Evolutionary conservation across 2,888 invertebrate genomes (phyloP), one percentile per base, ranked within the genome.

Genomic region (Euphydryas editha): DNA sequence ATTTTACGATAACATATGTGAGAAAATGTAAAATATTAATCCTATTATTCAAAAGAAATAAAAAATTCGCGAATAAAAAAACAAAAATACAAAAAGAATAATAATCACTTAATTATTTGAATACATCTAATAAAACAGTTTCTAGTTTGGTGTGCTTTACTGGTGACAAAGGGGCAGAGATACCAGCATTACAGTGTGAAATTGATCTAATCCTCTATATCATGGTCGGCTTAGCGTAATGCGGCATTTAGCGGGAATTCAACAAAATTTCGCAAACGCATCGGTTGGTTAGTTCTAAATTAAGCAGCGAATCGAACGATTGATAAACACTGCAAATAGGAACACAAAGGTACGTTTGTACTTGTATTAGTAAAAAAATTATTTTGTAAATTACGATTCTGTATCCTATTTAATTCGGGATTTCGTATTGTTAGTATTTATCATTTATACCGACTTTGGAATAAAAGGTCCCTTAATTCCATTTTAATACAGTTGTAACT

Each of bases 151-250:
- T 20, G 20, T 4, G 39, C 20, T 20, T 6, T 24, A 24, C 8
- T 51, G 24, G 49, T 24, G 2, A n/a, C 49, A 15, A 6, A 21
- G 49, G 15, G 49, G 21, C 24, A 15, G 49, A 8, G 18, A 58
- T 63, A 17, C 20, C 63, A 18, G 57, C 49, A 51, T 51, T 57
- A 37, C 39, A 57, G 57, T 62, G 62, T 62, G 44, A 62, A 62
- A 62, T 62, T 39, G 63, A 47, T 49, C 57, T 58, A 63, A 63
- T 58, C 21, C n/a, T 37, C 24, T 18, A 20, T n/a, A 39, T 58
- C 17, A 47, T 44, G 47, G 21, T 47, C 47, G 21, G 56, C 10
- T 37, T 46, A 37, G 21, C 44, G 37, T 51, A 24, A 37, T 62
- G 17, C 56, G 56, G 21, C 17, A 44, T 57, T 56, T 46, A 62